These are phyloP conservation scores for Ancistrus triradiatus DNA, from an alignment of 2,113 vertebrate species.

Conservation along the genomic window DNA sequence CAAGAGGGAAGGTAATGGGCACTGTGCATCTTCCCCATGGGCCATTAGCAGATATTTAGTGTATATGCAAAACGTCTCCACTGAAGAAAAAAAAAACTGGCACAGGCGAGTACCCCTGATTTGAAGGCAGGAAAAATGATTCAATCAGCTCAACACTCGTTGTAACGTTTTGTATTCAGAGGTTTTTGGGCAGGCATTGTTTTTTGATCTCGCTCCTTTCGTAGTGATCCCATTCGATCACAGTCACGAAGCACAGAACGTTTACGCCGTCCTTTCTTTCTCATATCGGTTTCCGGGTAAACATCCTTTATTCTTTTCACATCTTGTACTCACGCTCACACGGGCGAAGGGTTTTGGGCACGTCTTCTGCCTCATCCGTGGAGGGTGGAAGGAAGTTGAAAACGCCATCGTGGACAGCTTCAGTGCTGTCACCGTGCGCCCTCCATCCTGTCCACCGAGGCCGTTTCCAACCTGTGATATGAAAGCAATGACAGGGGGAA, in stretches of 20 bases:
- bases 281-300: slow-evolving; percentile 35
- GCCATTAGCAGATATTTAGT: slow-evolving; percentile 12
- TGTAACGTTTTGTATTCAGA: slow-evolving; percentile 15
- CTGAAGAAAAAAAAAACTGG: not conserved
- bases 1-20: not conserved
- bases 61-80: not conserved
- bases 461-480: slow-evolving; percentile 28
- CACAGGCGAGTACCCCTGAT: slow-evolving; percentile 2
- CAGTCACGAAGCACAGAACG: slow-evolving; percentile 15
- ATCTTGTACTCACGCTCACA: slow-evolving; percentile 9
- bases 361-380: slow-evolving; percentile 21
- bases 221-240: slow-evolving; percentile 14
- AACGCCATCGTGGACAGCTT: slow-evolving; percentile 16
- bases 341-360: not conserved
- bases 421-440: slow-evolving; percentile 19
- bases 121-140: slow-evolving; percentile 41
- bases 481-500: slow-evolving; percentile 34
- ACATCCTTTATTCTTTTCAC: slow-evolving; percentile 31
- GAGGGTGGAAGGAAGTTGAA: slow-evolving; percentile 35
- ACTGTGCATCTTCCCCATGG: no score
- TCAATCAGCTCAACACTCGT: no score
- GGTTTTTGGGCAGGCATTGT: slow-evolving; percentile 27
- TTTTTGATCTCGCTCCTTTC: not conserved
- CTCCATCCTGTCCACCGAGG: slow-evolving; percentile 21
- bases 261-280: slow-evolving; percentile 15